Percentiles rank a stretch among this genome's conserved stretches.
phyloP scores from a whole-genome alignment of 1,140 invertebrate genomes.

The Polyergus mexicanus region DNA sequence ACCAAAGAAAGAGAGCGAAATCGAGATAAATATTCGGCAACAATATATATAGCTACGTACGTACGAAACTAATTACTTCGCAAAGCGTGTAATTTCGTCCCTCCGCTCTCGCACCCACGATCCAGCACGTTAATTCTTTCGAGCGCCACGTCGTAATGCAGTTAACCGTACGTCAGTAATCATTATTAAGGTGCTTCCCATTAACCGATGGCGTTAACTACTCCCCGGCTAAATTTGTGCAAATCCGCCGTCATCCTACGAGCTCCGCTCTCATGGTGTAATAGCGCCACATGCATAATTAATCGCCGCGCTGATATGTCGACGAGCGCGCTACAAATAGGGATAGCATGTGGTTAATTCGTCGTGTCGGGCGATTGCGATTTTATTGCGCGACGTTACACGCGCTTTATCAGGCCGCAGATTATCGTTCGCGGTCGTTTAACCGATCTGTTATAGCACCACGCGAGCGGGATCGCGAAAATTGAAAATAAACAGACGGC shows the following conservation, averaged over 20 bases:
- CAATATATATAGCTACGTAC: conserved; percentile 14
- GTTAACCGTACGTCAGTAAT: conserved; percentile 56
- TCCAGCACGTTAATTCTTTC: conserved; percentile 46
- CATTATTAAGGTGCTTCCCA: conserved; percentile 58
- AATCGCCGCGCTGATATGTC: conserved; percentile 77
- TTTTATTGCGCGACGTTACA: conserved; percentile 75
- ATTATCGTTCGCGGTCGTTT: conserved; percentile 62
- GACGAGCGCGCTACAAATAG: conserved; percentile 76
- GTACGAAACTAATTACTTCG: conserved; percentile 41
- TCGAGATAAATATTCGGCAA: not conserved
- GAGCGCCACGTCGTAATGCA: conserved; percentile 44
- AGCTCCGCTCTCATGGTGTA: conserved; percentile 55
- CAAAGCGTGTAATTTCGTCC: conserved; percentile 49
- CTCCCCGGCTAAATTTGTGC: conserved; percentile 54
- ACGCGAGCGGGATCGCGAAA: conserved; percentile 45
- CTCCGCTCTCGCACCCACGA: conserved; percentile 46
- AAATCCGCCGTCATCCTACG: conserved; percentile 42
- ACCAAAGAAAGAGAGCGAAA: not conserved
- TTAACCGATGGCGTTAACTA: conserved; percentile 54
- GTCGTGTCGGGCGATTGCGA: conserved; percentile 73
- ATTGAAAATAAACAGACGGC: conserved; percentile 56
- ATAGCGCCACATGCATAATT: conserved; percentile 78
- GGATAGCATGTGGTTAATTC: conserved; percentile 79
- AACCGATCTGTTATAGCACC: conserved; percentile 47
- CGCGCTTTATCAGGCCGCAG: conserved; percentile 63